Evolutionary conservation across 2,888 invertebrate species (phyloP).

Genomic region (Sclerodermus sp.): DNA sequence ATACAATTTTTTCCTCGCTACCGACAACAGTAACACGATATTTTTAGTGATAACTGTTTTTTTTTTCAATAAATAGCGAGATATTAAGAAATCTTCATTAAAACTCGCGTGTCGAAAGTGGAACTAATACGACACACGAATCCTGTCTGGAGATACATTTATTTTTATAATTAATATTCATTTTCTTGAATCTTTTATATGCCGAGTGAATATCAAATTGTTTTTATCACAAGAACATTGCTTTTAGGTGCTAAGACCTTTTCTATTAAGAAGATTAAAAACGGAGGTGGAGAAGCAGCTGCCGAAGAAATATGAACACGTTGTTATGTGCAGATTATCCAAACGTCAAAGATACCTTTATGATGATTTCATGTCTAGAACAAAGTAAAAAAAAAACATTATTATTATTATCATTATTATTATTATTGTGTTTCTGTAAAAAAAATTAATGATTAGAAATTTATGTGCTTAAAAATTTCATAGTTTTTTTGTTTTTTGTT

Average conservation of each 20-base stretch:
- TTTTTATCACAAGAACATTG: no score
- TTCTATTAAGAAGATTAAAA: conserved; percentile 88
- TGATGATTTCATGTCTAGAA: conserved; percentile 98
- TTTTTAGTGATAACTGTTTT: conserved; percentile 29
- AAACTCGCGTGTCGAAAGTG: conserved; percentile 50
- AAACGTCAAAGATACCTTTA: conserved; percentile 96
- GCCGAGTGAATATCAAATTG: conserved; percentile 3
- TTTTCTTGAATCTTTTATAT: conserved; percentile 6
- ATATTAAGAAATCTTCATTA: conserved; percentile 48
- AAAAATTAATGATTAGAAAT: neutral
- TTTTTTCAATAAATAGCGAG: conserved; percentile 40
- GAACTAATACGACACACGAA: conserved; percentile 44
- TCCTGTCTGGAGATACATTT: conserved; percentile 53
- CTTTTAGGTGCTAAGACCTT: conserved; percentile 83
- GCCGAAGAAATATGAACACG: conserved; percentile 95
- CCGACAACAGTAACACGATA: conserved; percentile 41
- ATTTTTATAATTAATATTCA: conserved; percentile 1
- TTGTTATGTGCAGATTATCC: conserved; percentile 89
- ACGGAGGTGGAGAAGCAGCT: conserved; percentile 96
- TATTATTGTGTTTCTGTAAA: conserved; percentile 6
- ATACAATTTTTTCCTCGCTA: conserved; percentile 32
- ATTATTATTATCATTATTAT: conserved; percentile 5
- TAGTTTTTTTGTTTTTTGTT: conserved; percentile 4
- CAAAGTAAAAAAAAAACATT: conserved; percentile 75
- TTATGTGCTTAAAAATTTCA: conserved; percentile 1